phyloP scores from a whole-genome alignment of 2,888 invertebrate genomes.

The Calephelis perditalis region DNA sequence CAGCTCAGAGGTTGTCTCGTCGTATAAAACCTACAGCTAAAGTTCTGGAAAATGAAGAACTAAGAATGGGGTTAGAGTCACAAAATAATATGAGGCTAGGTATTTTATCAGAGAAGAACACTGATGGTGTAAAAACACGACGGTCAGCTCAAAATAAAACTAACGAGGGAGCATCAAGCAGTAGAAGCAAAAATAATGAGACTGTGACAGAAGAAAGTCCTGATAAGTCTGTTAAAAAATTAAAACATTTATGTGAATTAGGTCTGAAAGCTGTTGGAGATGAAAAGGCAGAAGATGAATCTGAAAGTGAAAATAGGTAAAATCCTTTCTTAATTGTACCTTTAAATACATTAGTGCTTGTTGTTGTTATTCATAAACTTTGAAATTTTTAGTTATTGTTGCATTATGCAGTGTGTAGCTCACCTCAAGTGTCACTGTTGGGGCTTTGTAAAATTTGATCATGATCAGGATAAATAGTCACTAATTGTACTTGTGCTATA shows the following conservation, averaged over 20 bases:
- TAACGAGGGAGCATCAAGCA: conserved; percentile 30
- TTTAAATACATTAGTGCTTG: too few species aligned
- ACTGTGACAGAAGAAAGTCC: conserved; percentile 26
- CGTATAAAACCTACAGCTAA: conserved; percentile 83
- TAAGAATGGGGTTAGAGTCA: conserved; percentile 76
- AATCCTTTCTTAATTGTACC: too few species aligned
- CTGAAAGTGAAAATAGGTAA: conserved; percentile 33
- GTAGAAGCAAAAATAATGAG: conserved; percentile 28
- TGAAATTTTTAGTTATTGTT: too few species aligned
- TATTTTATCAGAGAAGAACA: conserved; percentile 48
- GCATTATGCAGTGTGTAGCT: too few species aligned
- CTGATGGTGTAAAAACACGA: conserved; percentile 58
- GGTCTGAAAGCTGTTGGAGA: conserved; percentile 67
- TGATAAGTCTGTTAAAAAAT: conserved; percentile 70
- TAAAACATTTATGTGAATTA: conserved; percentile 76
- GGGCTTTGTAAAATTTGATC: too few species aligned
- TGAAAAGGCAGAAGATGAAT: conserved; percentile 47
- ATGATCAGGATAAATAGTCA: too few species aligned
- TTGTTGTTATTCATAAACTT: too few species aligned
- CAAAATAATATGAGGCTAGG: conserved; percentile 77
- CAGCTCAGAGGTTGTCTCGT: conserved; percentile 57
- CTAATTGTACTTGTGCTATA: too few species aligned
- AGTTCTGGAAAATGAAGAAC: conserved; percentile 81
- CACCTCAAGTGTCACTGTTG: too few species aligned
- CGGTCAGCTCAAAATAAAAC: conserved; percentile 45